These are phyloP conservation scores for Orgyia antiqua DNA, from an alignment of 2,888 invertebrate genomes.

Conservation along the genomic window DNA sequence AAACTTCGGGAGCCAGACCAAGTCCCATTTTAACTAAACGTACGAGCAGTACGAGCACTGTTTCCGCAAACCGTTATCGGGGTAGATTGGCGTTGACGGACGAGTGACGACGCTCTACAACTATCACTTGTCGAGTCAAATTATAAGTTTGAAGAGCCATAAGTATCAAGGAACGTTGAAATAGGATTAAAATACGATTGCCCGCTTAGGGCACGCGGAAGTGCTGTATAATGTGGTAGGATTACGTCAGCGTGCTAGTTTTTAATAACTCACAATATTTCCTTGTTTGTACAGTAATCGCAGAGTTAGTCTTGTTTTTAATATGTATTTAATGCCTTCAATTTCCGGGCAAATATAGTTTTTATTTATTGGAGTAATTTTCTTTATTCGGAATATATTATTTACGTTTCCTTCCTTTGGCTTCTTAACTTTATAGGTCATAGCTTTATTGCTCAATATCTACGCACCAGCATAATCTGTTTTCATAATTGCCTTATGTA, in stretches of 20 bases:
- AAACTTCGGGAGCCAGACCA: slow-evolving; percentile 69
- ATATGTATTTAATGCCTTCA: slow-evolving; percentile 23
- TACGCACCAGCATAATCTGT: too few relatives aligned
- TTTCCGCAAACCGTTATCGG: slow-evolving; percentile 65
- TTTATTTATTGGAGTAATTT: neutral
- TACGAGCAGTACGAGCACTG: slow-evolving; percentile 39
- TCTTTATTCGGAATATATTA: too few relatives aligned
- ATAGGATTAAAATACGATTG: slow-evolving; percentile 34
- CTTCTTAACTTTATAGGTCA: too few relatives aligned
- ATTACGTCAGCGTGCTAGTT: slow-evolving; percentile 74
- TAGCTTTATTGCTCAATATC: too few relatives aligned
- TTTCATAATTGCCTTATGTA: neutral
- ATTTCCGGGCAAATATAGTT: slow-evolving; percentile 21
- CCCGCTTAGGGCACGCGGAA: slow-evolving; percentile 68
- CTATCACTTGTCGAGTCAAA: slow-evolving; percentile 30
- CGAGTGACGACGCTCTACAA: slow-evolving; percentile 31
- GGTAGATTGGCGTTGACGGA: slow-evolving; percentile 36
- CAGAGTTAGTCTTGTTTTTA: slow-evolving; percentile 36
- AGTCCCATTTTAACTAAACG: slow-evolving; percentile 65
- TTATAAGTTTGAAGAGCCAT: slow-evolving; percentile 6
- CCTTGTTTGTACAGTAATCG: slow-evolving; percentile 59
- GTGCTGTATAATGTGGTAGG: slow-evolving; percentile 50
- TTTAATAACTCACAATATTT: slow-evolving; percentile 72
- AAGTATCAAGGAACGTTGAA: slow-evolving; percentile 20
- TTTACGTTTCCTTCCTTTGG: too few relatives aligned